These are phyloP conservation scores for Oreochromis grahami DNA, from an alignment of 2,797 vertebrate species.

Conservation along the genomic window DNA sequence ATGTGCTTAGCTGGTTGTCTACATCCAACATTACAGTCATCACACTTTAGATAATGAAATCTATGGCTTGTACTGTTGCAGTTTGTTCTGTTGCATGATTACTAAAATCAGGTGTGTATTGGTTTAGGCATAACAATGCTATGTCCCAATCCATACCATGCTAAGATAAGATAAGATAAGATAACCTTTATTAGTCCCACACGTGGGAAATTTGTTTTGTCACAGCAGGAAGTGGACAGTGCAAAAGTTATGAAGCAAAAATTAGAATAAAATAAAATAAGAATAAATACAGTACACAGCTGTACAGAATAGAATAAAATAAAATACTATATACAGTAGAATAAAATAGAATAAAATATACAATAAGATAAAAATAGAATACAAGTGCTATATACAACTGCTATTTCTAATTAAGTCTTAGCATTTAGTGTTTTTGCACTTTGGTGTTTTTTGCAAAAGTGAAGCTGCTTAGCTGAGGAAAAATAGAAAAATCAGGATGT, in stretches of 20 bases:
- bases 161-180: too few relatives aligned
- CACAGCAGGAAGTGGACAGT: too few relatives aligned
- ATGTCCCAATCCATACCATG: not conserved
- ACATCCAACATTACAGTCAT: not conserved
- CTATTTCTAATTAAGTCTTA: not conserved
- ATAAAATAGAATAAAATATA: too few relatives aligned
- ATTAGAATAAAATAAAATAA: too few relatives aligned
- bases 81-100: not conserved
- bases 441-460: not conserved
- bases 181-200: too few relatives aligned
- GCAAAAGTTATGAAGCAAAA: too few relatives aligned
- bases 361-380: too few relatives aligned
- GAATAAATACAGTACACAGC: too few relatives aligned
- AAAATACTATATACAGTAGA: too few relatives aligned
- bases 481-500: not conserved
- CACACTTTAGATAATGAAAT: not conserved
- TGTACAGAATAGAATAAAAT: too few relatives aligned
- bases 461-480: not conserved
- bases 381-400: too few relatives aligned
- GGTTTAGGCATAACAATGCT: not conserved
- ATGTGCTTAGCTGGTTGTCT: constrained; percentile 3
- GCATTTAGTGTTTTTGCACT: not conserved
- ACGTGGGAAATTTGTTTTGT: too few relatives aligned
- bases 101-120: not conserved
- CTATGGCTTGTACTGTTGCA: not conserved